Conservation (phyloP, 2,797 vertebrate genomes). For the Cygnus olor region DNA sequence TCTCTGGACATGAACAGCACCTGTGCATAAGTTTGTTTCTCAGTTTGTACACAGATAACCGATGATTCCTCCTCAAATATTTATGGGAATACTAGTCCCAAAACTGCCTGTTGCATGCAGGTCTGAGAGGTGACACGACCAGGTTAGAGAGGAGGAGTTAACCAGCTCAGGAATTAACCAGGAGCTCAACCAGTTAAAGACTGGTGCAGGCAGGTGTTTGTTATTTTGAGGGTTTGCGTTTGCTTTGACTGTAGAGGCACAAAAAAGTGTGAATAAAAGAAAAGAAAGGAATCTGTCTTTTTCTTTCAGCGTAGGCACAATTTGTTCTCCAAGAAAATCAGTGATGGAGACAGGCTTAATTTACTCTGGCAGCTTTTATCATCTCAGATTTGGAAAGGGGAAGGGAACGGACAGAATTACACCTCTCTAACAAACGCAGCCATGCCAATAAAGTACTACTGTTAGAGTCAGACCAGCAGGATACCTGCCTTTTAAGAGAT, state of each 20-base stretch:
- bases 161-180: too few species aligned
- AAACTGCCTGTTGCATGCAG: not conserved
- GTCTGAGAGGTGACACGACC: not conserved
- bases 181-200: too few species aligned
- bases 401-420: not conserved
- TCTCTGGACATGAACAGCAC: not conserved
- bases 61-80: not conserved
- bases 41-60: not conserved
- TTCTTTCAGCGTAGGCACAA: not conserved
- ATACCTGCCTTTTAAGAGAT: not conserved
- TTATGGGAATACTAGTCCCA: accelerated
- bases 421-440: not conserved
- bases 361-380: not conserved
- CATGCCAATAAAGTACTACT: not conserved
- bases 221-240: not conserved
- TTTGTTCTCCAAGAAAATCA: conserved; percentile 49
- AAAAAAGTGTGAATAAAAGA: not conserved
- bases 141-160: not conserved
- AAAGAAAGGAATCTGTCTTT: not conserved
- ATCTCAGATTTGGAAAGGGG: not conserved
- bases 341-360: not conserved
- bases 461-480: not conserved
- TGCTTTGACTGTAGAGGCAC: not conserved
- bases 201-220: not conserved
- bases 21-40: not conserved